These are phyloP conservation scores for Polyploca ridens DNA, from an alignment of 2,888 invertebrate species.

Conservation along the genomic window DNA sequence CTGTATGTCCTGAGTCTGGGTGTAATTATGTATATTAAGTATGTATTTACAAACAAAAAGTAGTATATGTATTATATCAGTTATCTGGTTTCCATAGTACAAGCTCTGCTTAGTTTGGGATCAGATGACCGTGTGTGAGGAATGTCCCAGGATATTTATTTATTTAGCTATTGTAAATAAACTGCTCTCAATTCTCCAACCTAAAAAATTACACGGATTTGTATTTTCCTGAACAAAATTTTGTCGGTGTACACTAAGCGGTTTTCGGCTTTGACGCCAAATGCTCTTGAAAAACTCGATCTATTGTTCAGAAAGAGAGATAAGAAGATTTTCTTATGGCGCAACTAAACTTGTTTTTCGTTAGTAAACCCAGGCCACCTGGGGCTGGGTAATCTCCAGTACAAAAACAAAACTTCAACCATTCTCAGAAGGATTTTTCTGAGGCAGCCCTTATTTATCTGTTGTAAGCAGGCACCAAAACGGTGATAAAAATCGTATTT, in stretches of 20 bases:
- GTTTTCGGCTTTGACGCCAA: background rate
- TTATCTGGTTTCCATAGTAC: too few species aligned
- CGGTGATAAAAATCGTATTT: too few species aligned
- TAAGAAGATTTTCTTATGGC: slow-evolving; percentile 9
- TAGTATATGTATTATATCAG: too few species aligned
- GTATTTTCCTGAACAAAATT: background rate
- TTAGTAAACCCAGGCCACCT: background rate
- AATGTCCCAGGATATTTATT: too few species aligned
- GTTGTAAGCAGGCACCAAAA: too few species aligned
- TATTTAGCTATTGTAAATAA: background rate
- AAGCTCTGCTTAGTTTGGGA: too few species aligned
- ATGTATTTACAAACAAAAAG: too few species aligned
- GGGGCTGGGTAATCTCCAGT: background rate
- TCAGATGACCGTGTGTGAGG: too few species aligned
- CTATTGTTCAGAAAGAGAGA: slow-evolving; percentile 5
- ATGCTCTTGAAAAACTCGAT: slow-evolving; percentile 2
- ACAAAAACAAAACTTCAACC: background rate
- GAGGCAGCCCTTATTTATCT: too few species aligned
- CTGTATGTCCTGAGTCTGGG: too few species aligned
- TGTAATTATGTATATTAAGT: too few species aligned
- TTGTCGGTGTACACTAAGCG: slow-evolving; percentile 6
- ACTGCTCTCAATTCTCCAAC: background rate
- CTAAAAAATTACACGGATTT: background rate
- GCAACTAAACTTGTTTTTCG: slow-evolving; percentile 1
- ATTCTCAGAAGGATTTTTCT: background rate